phyloP scores from a whole-genome alignment of 1,140 invertebrate species.

The Oryzaephilus surinamensis region DNA sequence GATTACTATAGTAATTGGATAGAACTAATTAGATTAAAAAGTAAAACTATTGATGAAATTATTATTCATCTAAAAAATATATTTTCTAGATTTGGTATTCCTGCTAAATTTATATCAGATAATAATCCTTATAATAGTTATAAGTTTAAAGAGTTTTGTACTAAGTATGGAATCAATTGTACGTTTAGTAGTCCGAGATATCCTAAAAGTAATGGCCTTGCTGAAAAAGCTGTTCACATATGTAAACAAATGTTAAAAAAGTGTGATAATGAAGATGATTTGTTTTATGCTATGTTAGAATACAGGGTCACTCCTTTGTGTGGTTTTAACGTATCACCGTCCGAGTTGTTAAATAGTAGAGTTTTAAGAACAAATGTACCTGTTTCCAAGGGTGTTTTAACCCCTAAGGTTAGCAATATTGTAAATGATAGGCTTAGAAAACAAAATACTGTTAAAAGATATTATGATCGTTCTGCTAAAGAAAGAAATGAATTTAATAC shows the following conservation, averaged over 20 bases:
- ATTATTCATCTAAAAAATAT: slow-evolving; percentile 15
- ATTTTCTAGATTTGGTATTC: slow-evolving; percentile 30
- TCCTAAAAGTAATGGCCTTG: slow-evolving; percentile 30
- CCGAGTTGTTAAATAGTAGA: slow-evolving; percentile 14
- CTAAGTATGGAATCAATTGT: slow-evolving; percentile 31
- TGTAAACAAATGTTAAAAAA: slow-evolving; percentile 27
- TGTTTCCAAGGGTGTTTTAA: neutral
- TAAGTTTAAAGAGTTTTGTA: slow-evolving; percentile 32
- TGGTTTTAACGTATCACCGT: slow-evolving; percentile 17
- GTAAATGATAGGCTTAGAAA: neutral
- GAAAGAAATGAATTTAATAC: neutral
- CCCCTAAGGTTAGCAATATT: neutral
- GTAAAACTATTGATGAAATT: slow-evolving; percentile 17
- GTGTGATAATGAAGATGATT: slow-evolving; percentile 8
- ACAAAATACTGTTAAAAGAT: neutral
- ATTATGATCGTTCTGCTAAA: neutral
- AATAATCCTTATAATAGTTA: slow-evolving; percentile 20
- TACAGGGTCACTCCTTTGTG: slow-evolving; percentile 16
- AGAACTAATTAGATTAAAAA: slow-evolving; percentile 20
- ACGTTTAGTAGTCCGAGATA: slow-evolving; percentile 33
- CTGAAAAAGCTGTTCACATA: slow-evolving; percentile 29
- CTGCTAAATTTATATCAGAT: slow-evolving; percentile 31
- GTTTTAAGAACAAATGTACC: neutral
- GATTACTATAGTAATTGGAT: slow-evolving; percentile 25
- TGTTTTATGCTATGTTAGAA: slow-evolving; percentile 5